These are phyloP conservation scores for Dendrolimus houi DNA, from an alignment of 2,888 invertebrate genomes.

Conservation along the genomic window DNA sequence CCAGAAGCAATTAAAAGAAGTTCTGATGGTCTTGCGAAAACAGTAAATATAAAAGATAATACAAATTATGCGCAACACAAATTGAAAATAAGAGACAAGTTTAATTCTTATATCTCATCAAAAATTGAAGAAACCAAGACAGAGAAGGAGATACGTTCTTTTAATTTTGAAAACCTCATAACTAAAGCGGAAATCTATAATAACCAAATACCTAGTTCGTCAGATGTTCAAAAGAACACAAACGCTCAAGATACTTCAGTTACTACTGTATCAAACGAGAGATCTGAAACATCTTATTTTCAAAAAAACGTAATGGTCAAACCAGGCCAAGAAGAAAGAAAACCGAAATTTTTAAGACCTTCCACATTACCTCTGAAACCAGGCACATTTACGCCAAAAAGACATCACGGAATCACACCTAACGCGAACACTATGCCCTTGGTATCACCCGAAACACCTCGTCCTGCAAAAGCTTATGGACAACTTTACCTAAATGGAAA, in stretches of 20 bases:
- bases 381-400: constrained; percentile 87
- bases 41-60: constrained; percentile 48
- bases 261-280: constrained; percentile 40
- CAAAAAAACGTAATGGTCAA: constrained; percentile 54
- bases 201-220: constrained; percentile 57
- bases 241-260: constrained; percentile 40
- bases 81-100: constrained; percentile 42
- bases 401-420: constrained; percentile 88
- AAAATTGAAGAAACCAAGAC: constrained; percentile 38
- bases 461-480: constrained; percentile 92
- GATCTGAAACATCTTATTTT: constrained; percentile 68
- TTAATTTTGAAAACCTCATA: constrained; percentile 70
- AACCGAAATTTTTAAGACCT: constrained; percentile 85
- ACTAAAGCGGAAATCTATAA: constrained; percentile 71
- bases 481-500: constrained; percentile 93
- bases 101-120: constrained; percentile 17
- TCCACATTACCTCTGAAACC: constrained; percentile 90
- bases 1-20: constrained; percentile 52
- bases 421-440: constrained; percentile 88
- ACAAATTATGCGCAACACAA: constrained; percentile 33
- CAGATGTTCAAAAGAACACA: constrained; percentile 57
- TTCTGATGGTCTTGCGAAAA: constrained; percentile 48
- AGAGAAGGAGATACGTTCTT: constrained; percentile 54
- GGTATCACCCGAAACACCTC: constrained; percentile 93
- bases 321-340: constrained; percentile 50